These are phyloP conservation scores for Nycticorax nycticorax DNA, from an alignment of 2,113 vertebrate species.

Conservation along the genomic window DNA sequence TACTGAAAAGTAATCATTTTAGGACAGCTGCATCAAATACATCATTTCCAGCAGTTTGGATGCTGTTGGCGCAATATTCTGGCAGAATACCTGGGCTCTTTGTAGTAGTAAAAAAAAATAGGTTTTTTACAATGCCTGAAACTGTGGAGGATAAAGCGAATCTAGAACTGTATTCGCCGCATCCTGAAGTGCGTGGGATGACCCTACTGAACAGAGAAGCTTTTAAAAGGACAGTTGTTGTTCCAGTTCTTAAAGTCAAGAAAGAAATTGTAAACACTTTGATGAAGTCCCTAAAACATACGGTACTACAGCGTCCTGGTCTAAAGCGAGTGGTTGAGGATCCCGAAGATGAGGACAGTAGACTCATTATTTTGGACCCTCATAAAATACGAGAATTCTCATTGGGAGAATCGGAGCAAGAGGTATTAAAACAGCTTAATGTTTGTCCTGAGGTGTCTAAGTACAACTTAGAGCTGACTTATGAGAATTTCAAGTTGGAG, in stretches of 20 bases:
- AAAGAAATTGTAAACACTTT: conserved; percentile 79
- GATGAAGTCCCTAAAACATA: conserved; percentile 81
- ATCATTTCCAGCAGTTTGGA: conserved; percentile 34
- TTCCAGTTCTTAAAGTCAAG: conserved; percentile 86
- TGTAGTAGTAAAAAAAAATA: conserved; percentile 2
- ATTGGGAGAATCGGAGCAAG: conserved; percentile 77
- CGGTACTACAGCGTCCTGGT: conserved; percentile 82
- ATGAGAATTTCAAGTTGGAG: conserved; percentile 90
- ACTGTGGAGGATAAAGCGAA: conserved; percentile 30
- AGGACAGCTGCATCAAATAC: conserved; percentile 48
- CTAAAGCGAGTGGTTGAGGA: conserved; percentile 87
- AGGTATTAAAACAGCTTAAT: conserved; percentile 75
- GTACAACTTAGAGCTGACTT: conserved; percentile 84
- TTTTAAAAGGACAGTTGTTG: conserved; percentile 83
- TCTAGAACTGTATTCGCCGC: conserved; percentile 79
- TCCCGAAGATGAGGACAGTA: conserved; percentile 69
- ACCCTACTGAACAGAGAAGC: conserved; percentile 84
- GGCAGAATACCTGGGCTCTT: conserved; percentile 32
- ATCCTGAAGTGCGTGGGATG: conserved; percentile 88
- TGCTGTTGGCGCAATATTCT: conserved; percentile 7
- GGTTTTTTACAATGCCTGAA: conserved; percentile 69
- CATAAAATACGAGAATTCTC: conserved; percentile 71
- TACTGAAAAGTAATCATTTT: conserved; percentile 61
- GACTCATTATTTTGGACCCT: conserved; percentile 87
- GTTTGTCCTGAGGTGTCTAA: conserved; percentile 75